phyloP scores from a whole-genome alignment of 2,797 vertebrate species.

The Hapalemur alaotrensis region DNA sequence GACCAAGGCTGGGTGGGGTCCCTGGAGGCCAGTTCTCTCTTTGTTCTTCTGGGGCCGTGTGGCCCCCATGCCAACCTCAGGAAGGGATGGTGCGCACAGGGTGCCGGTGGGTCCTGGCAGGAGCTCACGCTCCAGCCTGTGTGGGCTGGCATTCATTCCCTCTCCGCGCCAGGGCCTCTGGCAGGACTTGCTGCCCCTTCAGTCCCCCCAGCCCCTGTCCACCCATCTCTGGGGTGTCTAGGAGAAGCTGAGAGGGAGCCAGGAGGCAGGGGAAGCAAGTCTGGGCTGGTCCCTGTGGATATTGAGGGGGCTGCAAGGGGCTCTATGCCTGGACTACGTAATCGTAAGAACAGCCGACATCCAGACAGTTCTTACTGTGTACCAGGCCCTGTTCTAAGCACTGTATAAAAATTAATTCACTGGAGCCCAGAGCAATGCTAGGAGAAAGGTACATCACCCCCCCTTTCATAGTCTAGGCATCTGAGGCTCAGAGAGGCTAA shows the following conservation, averaged over 20 bases:
- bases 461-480: background rate
- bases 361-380: background rate
- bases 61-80: background rate
- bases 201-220: too few species aligned
- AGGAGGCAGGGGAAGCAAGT: background rate
- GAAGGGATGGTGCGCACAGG: fast-evolving
- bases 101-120: background rate
- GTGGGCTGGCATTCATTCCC: too few species aligned
- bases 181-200: background rate
- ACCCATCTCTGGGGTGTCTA: background rate
- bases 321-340: background rate
- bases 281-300: background rate
- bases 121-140: background rate
- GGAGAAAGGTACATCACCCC: background rate
- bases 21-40: background rate
- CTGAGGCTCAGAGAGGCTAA: background rate
- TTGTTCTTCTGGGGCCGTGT: background rate
- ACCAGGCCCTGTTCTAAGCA: background rate
- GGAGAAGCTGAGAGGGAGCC: background rate
- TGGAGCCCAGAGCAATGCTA: background rate
- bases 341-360: background rate
- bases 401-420: background rate
- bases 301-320: background rate
- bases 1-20: background rate
- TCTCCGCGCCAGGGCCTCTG: background rate